Conservation (phyloP, 2,888 invertebrate genomes). For the Cephus runcator region DNA sequence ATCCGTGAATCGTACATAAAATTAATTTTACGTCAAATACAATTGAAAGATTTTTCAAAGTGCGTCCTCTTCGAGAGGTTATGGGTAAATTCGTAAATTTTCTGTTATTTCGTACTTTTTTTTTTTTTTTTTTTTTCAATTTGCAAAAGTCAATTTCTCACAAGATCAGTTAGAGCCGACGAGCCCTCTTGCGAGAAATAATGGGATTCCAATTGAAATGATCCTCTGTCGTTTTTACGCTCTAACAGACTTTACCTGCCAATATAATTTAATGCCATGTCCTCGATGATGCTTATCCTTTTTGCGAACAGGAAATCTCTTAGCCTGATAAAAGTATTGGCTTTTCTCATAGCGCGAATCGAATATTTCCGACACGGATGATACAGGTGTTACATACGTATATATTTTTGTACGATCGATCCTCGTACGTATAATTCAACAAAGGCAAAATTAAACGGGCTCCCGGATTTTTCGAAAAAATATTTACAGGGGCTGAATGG, state of each 20-base stretch:
- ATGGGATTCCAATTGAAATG: background rate
- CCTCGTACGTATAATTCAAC: background rate
- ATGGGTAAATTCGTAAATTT: too few species aligned
- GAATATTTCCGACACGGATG: background rate
- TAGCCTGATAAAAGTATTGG: too few species aligned
- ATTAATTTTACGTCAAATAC: background rate
- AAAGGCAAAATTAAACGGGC: background rate
- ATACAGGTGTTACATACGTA: background rate
- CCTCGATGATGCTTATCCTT: background rate
- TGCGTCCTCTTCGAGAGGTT: too few species aligned
- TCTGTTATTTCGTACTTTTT: too few species aligned
- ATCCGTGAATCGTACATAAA: too few species aligned
- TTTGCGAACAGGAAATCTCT: background rate
- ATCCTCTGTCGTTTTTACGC: background rate
- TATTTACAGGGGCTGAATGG: too few species aligned
- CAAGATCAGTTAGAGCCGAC: background rate
- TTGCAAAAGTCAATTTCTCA: too few species aligned
- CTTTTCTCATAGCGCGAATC: background rate
- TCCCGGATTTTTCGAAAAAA: background rate
- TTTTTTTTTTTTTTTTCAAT: too few species aligned
- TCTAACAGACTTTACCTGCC: background rate
- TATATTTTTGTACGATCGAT: background rate
- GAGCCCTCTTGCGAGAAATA: background rate
- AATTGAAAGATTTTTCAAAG: background rate
- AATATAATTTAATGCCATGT: background rate